Percentiles rank a stretch among this genome's conserved stretches.
phyloP scores from a whole-genome alignment of 1,140 invertebrate genomes.

The Drosophila ohnishii region DNA sequence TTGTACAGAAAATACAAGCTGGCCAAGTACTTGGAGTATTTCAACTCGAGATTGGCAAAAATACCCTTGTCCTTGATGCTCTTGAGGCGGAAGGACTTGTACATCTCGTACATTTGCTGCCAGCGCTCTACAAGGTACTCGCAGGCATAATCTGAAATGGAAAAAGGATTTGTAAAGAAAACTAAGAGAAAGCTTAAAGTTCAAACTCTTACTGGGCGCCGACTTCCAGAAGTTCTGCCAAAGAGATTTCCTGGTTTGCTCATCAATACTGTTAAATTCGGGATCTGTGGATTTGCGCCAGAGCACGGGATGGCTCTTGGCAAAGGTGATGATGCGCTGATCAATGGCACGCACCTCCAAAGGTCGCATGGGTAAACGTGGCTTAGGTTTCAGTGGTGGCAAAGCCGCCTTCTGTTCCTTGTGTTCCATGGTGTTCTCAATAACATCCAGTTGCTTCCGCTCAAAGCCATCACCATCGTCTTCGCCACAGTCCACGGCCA shows the following conservation, averaged over 20 bases:
- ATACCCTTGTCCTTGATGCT: conserved; percentile 68
- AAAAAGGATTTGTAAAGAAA: neutral
- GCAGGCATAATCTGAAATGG: conserved; percentile 58
- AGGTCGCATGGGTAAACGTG: conserved; percentile 42
- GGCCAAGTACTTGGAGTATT: conserved; percentile 79
- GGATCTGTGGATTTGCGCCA: conserved; percentile 76
- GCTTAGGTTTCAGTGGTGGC: conserved; percentile 1
- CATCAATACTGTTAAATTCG: conserved; percentile 73
- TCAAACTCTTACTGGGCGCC: conserved; percentile 55
- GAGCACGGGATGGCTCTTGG: conserved; percentile 77
- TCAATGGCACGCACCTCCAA: conserved; percentile 69
- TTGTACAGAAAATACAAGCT: conserved; percentile 76
- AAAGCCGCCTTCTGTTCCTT: conserved; percentile 7
- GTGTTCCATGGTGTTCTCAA: conserved; percentile 63
- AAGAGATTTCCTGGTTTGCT: conserved; percentile 68
- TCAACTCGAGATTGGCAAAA: conserved; percentile 71
- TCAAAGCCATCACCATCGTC: conserved; percentile 73
- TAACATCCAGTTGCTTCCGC: conserved; percentile 66
- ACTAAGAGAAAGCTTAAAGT: neutral
- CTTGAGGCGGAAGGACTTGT: conserved; percentile 77
- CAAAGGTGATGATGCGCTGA: conserved; percentile 76
- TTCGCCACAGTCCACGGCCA: conserved; percentile 68
- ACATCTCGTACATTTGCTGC: conserved; percentile 81
- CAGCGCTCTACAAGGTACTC: conserved; percentile 76
- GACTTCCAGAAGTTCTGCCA: conserved; percentile 75